phyloP scores from a whole-genome alignment of 2,113 vertebrate species.

The Cheilinus undulatus region DNA sequence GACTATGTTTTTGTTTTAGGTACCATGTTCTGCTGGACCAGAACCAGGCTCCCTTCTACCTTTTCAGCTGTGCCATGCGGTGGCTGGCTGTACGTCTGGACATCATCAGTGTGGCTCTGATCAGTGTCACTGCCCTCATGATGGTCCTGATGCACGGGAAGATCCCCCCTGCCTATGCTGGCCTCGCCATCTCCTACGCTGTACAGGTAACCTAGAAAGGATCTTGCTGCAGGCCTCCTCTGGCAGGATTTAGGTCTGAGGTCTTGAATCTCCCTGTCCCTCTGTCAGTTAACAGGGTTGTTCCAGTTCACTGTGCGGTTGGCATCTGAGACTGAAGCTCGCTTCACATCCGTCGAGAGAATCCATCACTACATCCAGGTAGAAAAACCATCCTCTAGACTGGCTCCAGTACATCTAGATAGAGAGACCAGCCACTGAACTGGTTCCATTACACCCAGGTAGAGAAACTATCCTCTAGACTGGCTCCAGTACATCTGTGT shows the following conservation, averaged over 20 bases:
- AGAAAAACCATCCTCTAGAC: constrained; percentile 1
- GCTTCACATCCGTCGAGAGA: constrained; percentile 94
- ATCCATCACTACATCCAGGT: constrained; percentile 95
- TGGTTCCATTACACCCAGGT: constrained; percentile 91
- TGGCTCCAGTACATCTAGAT: too few species aligned
- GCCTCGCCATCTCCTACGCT: constrained; percentile 92
- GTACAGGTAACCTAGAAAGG: constrained; percentile 85
- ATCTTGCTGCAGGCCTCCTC: background rate
- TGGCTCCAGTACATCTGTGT: too few species aligned
- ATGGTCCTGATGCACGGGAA: constrained; percentile 93
- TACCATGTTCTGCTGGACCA: constrained; percentile 92
- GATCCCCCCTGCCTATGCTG: constrained; percentile 91
- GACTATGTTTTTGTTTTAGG: constrained; percentile 67
- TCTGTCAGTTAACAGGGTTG: constrained; percentile 89
- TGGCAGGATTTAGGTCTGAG: too few species aligned
- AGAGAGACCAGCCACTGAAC: too few species aligned
- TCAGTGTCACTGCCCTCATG: constrained; percentile 91
- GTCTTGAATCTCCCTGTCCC: background rate
- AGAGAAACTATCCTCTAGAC: constrained; percentile 1
- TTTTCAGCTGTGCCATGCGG: constrained; percentile 94
- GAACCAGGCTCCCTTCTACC: constrained; percentile 92
- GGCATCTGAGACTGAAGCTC: constrained; percentile 94
- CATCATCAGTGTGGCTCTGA: constrained; percentile 91
- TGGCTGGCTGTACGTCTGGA: constrained; percentile 94
- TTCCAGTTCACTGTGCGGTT: constrained; percentile 96